phyloP scores from a whole-genome alignment of 2,888 invertebrate genomes.

The Sphaerophoria rueppellii region DNA sequence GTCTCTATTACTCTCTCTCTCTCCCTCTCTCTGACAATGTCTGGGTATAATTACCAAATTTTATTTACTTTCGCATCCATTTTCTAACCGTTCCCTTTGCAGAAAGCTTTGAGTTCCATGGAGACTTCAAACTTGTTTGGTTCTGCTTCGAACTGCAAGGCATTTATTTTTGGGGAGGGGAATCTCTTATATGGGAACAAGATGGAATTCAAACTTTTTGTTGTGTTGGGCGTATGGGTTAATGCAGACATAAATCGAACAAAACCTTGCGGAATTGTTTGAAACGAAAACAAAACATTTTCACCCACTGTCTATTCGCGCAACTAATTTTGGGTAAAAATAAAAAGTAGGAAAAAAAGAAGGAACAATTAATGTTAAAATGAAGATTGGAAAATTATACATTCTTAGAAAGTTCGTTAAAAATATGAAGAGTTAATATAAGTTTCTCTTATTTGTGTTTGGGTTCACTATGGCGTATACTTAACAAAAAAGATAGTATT shows the following conservation, averaged over 20 bases:
- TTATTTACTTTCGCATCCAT: constrained; percentile 61
- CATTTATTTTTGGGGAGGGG: neutral
- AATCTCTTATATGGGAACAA: constrained; percentile 30
- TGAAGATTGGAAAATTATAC: constrained; percentile 56
- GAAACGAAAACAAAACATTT: constrained; percentile 70
- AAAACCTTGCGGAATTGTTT: constrained; percentile 46
- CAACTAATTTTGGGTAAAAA: constrained; percentile 58
- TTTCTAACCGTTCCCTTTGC: constrained; percentile 20
- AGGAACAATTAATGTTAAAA: constrained; percentile 62
- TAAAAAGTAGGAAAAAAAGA: constrained; percentile 31
- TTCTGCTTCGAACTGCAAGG: constrained; percentile 1
- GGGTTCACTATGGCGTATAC: constrained; percentile 14
- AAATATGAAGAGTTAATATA: constrained; percentile 6
- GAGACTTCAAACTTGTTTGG: constrained; percentile 17
- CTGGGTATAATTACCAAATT: constrained; percentile 57
- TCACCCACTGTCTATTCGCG: constrained; percentile 59
- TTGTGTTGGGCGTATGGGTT: neutral
- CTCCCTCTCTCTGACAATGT: constrained; percentile 14
- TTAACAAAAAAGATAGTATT: neutral
- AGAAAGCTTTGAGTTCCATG: constrained; percentile 17
- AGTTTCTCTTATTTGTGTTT: too few relatives aligned
- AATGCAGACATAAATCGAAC: neutral
- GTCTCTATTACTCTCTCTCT: neutral
- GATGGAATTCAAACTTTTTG: neutral
- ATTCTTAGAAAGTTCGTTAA: constrained; percentile 63